These are phyloP conservation scores for Drosophila sucinea DNA, from an alignment of 1,140 invertebrate species.

Conservation along the genomic window DNA sequence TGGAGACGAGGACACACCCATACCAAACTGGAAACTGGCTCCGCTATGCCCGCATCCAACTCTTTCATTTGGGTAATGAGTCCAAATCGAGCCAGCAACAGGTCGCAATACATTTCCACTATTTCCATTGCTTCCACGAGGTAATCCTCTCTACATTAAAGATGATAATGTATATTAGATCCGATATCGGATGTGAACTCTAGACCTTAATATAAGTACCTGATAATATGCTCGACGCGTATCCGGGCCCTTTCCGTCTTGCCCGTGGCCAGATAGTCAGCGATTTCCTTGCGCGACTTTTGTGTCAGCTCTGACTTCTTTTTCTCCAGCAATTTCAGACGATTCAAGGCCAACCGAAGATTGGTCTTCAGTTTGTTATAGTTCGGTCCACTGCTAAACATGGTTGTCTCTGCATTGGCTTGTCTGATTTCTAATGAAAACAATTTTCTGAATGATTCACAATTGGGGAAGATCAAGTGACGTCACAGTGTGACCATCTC, in stretches of 20 bases:
- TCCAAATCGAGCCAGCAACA: constrained; percentile 98
- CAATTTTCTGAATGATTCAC: constrained; percentile 60
- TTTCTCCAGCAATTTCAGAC: constrained; percentile 97
- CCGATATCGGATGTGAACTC: neutral
- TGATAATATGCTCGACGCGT: constrained; percentile 98
- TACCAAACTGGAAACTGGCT: constrained; percentile 97
- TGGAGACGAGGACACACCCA: constrained; percentile 97
- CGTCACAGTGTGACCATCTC: constrained; percentile 37
- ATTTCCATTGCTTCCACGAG: constrained; percentile 99
- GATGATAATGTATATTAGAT: neutral
- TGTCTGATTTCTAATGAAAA: constrained; percentile 30
- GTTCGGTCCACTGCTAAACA: constrained; percentile 95
- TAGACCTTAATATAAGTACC: constrained; percentile 77
- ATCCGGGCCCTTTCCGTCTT: constrained; percentile 98
- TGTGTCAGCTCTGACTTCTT: constrained; percentile 98
- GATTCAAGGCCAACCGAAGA: constrained; percentile 94
- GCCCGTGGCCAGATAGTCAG: constrained; percentile 95
- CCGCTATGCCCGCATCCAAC: constrained; percentile 96
- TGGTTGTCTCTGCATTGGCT: constrained; percentile 78
- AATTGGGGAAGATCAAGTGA: constrained; percentile 43
- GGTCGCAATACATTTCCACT: constrained; percentile 99
- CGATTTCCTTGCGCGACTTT: constrained; percentile 98
- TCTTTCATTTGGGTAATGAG: constrained; percentile 99
- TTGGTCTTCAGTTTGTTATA: constrained; percentile 99
- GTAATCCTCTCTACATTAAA: constrained; percentile 93